Evolutionary conservation across 53 echinoderm and acorn worm genomes (phyloP).

Genomic region (Echinometra lucunter): DNA sequence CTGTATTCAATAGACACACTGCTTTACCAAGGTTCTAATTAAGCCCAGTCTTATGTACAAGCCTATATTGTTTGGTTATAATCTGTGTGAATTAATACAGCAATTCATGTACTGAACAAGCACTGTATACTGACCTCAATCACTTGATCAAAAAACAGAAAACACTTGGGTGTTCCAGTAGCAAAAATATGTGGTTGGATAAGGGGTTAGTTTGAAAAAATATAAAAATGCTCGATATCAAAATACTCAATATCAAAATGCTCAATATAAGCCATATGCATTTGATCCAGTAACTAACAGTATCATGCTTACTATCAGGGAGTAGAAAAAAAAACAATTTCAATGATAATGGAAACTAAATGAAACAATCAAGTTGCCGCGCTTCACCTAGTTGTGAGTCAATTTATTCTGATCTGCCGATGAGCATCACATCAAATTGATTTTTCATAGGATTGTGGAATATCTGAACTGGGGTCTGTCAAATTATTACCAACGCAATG

Average conservation of each 20-base stretch:
- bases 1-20: background rate
- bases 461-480: background rate
- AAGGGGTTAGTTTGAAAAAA: background rate
- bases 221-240: no score
- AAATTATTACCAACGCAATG: background rate
- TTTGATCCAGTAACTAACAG: no score
- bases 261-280: no score
- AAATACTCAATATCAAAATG: no score
- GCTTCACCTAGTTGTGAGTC: background rate
- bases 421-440: background rate
- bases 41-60: background rate
- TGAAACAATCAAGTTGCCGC: background rate
- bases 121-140: background rate
- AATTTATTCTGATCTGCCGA: constrained; percentile 2
- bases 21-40: background rate
- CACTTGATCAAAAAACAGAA: background rate
- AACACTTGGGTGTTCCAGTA: background rate
- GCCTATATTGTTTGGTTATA: background rate
- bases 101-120: background rate
- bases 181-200: background rate
- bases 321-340: background rate
- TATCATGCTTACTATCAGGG: background rate
- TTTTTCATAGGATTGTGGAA: background rate
- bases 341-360: constrained; percentile 15
- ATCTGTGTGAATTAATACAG: background rate